Evolutionary conservation across 2,113 vertebrate species (phyloP), one percentile per base, ranked within the genome.

Genomic region (Mustela lutreola): DNA sequence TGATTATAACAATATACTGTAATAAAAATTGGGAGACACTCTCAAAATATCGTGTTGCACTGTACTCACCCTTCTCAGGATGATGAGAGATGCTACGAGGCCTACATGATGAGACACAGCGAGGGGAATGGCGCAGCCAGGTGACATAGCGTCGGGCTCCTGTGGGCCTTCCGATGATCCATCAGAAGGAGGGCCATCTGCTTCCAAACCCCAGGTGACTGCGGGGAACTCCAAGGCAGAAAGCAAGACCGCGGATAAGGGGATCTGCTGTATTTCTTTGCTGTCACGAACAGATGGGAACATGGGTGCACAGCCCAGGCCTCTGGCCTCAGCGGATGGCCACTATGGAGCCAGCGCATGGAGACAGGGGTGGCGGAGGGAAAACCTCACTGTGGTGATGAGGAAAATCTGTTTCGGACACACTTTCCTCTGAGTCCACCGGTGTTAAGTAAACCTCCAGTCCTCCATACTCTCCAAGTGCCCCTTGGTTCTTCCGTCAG

Each of bases 241-340:
- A 36, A 39, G 53, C 7, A 7, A 36, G 24, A 58, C 79, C 4
- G 0, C 12, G 11, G 21, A 4, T 26, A 36, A 81, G 53, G n/a
- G 50, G 11, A 12, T 58, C 21, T 58, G 12, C 53, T 24, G 33
- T 22, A 4, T 48, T 78, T 79, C 78, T 83, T 82, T 58, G 14
- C 26, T 79, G 48, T 48, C 11, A 24, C 0, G 0, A 36, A 42
- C 36, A 58, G 53, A 60, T 7, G n/a, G 36, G 24, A 21, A 31
- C 31, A 1, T 5, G 7, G 9, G 63, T 15, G 0, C 26, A 2
- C 21, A n/a, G n/a, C 16, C 18, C 0, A 5, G 70, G 70, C 36
- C 36, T 73, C 8, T 0, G 1, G 11, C 60, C 62, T 58, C 79
- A n/a, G 4, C 0, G n/a, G 22, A 28, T 12, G 10, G 11, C 24